Evolutionary conservation across 2,797 vertebrate genomes (phyloP).

Genomic region (Oceanodroma leucorhoa): DNA sequence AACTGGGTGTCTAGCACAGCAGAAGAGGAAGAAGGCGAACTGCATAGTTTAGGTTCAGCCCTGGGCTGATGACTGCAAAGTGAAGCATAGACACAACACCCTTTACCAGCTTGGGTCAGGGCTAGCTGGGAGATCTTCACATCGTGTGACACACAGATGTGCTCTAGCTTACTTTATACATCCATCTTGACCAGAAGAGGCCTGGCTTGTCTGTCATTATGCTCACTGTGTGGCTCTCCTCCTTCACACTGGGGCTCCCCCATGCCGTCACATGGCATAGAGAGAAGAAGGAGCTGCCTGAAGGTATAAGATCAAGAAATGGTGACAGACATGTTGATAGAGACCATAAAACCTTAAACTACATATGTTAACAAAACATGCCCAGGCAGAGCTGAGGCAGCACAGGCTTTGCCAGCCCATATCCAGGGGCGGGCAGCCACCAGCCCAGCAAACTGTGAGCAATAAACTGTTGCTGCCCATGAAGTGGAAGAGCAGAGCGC

Average conservation of each 20-base stretch:
- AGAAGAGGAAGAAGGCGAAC: background rate
- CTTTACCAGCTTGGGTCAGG: background rate
- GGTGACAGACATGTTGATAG: background rate
- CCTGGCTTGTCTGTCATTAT: accelerated
- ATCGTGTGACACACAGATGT: background rate
- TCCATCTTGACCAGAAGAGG: background rate
- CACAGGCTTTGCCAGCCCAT: background rate
- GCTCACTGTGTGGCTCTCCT: background rate
- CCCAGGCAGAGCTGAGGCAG: background rate
- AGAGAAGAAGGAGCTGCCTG: background rate
- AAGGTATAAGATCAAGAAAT: background rate
- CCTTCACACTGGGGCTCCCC: background rate
- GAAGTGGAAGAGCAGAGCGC: accelerated
- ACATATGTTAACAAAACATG: background rate
- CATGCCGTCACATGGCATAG: background rate
- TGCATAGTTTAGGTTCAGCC: background rate
- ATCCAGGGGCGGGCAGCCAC: background rate
- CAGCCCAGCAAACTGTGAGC: background rate
- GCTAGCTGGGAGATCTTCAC: background rate
- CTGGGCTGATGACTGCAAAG: background rate
- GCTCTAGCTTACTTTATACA: background rate
- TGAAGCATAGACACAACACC: background rate
- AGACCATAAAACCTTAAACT: background rate
- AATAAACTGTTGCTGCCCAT: background rate
- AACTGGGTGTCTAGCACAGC: background rate